These are phyloP conservation scores for Drosophila affinis DNA, from an alignment of 2,888 invertebrate genomes.

Conservation along the genomic window DNA sequence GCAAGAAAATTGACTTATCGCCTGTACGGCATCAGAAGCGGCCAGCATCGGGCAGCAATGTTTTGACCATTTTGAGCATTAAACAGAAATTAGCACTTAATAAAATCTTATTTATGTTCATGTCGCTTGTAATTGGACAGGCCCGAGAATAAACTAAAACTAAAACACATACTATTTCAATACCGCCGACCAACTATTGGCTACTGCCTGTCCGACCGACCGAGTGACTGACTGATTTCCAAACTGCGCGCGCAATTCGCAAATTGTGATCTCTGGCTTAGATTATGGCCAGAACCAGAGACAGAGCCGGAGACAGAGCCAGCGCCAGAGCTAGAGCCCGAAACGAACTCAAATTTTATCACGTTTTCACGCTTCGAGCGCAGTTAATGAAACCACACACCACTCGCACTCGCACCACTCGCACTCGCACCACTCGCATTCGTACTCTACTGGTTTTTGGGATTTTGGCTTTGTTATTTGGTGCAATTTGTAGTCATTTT, in stretches of 20 bases:
- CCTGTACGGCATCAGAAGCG: conserved; percentile 35
- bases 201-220: conserved; percentile 2
- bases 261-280: conserved; percentile 55
- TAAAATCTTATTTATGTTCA: conserved; percentile 69
- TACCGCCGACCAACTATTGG: conserved; percentile 3
- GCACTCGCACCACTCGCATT: conserved; percentile 12
- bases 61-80: conserved; percentile 47
- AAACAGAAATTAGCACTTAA: conserved; percentile 79
- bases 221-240: conserved; percentile 57
- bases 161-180: conserved; percentile 12
- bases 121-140: conserved; percentile 68
- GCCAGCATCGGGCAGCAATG: conserved; percentile 14
- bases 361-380: conserved; percentile 74
- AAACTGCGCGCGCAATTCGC: conserved; percentile 53
- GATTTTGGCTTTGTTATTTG: conserved; percentile 71
- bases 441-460: conserved; percentile 19
- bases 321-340: neutral
- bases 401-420: conserved; percentile 3
- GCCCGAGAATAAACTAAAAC: conserved; percentile 27
- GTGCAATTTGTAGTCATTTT: conserved; percentile 70
- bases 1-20: conserved; percentile 61
- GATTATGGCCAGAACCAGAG: conserved; percentile 52
- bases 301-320: too few species aligned
- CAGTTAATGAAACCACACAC: conserved; percentile 67
- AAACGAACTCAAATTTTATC: conserved; percentile 61